Conservation (phyloP, 1,140 invertebrate species). For the Sminthurides bifidus region DNA sequence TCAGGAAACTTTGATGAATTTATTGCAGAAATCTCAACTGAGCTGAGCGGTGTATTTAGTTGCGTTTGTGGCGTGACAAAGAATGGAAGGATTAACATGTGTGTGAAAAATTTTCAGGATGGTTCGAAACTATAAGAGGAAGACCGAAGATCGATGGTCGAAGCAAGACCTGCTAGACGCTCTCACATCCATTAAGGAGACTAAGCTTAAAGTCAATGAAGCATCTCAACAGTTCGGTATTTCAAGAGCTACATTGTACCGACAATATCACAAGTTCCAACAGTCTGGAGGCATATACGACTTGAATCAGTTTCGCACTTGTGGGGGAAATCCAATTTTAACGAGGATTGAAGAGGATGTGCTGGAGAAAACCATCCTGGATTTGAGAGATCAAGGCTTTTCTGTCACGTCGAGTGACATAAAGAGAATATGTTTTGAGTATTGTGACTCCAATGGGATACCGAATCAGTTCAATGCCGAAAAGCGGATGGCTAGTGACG, state of each 20-base stretch:
- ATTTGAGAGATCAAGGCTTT: conserved; percentile 29
- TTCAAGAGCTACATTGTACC: conserved; percentile 29
- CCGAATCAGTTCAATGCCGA: conserved; percentile 31
- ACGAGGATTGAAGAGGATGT: conserved; percentile 31
- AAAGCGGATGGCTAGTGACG: conserved; percentile 31
- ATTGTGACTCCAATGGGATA: conserved; percentile 30
- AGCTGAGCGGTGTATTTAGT: too few relatives aligned
- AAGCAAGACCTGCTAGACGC: conserved; percentile 30
- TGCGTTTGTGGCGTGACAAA: too few relatives aligned
- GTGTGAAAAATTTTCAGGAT: too few relatives aligned
- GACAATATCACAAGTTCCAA: conserved; percentile 29
- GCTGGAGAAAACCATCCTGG: conserved; percentile 30
- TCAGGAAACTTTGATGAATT: too few relatives aligned
- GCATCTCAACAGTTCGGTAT: conserved; percentile 27
- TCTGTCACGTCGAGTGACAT: conserved; percentile 28
- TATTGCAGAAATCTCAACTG: too few relatives aligned
- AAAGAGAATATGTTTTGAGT: conserved; percentile 30
- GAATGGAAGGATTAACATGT: too few relatives aligned
- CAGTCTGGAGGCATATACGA: conserved; percentile 28
- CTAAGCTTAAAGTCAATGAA: conserved; percentile 30
- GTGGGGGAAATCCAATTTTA: conserved; percentile 28
- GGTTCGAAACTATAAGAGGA: conserved; percentile 31
- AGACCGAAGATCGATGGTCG: conserved; percentile 30
- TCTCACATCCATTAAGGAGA: conserved; percentile 25
- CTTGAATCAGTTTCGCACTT: conserved; percentile 29